Evolutionary conservation across 2,797 vertebrate genomes (phyloP), one percentile per base, ranked within the genome.

Genomic region (Jordanella pulchra): DNA sequence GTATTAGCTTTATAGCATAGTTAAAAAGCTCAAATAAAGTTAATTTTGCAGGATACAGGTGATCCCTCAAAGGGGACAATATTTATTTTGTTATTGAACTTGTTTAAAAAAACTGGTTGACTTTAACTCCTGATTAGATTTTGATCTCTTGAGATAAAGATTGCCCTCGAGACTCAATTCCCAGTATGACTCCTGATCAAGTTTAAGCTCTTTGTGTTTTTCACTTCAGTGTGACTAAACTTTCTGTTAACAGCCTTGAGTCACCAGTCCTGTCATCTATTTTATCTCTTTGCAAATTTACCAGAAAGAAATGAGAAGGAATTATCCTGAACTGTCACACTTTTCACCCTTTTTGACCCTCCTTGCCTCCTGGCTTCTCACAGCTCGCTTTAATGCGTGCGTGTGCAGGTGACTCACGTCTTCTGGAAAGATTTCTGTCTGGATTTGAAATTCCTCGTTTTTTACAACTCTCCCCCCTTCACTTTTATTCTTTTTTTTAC

Each of bases 401-500:
- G 80, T 75, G 74, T 89, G 78, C 85, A 90, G 88, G 88, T 94
- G 92, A 94, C 92, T 93, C 89, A 89, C 58, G 86, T 89, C 88
- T 92, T 89, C 90, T 94, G 91, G 90, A 93, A 90, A 83, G 63
- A 67, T 89, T 91, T 93, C 85, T 90, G 92, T 94, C 93, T 93
- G 91, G 89, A 73, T 89, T 89, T 88, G 69, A 91, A 91, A 93
- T 93, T 93, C 88, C 84, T 85, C 73, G 68, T 86, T 81, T 92
- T 91, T 90, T 88, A 91, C 86, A 88, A 84, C 81, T 85, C 69
- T 78, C 83, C 77, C 69, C 7, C 72, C 5, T 39, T 84, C 56
- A 4, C 66, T 86, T 83, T 68, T 66, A 64, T 68, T 83, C 55
- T 73, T 47, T 67, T 32, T 70, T 76, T 74, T 39, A 35, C 35